These are phyloP conservation scores for Episyrphus balteatus DNA, from an alignment of 1,140 invertebrate species.

Conservation along the genomic window DNA sequence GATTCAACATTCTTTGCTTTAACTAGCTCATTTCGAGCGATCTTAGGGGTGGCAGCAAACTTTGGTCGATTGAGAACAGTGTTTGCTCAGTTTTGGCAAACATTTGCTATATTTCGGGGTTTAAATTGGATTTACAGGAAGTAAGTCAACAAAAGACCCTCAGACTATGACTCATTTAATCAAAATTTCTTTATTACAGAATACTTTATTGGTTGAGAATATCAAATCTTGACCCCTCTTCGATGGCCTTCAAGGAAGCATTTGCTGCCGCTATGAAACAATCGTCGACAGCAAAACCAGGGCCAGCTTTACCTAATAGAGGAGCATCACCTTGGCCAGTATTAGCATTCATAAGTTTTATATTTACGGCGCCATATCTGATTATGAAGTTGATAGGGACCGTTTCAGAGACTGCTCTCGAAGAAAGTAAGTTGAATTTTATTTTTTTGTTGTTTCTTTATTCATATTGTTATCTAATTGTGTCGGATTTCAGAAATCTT, in stretches of 20 bases:
- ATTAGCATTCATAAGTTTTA: conserved; percentile 71
- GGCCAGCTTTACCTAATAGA: conserved; percentile 14
- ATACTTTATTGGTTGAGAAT: conserved; percentile 27
- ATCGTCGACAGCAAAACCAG: conserved; percentile 16
- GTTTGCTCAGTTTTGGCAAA: conserved; percentile 73
- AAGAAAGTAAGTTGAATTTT: conserved; percentile 37
- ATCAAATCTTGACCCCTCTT: conserved; percentile 29
- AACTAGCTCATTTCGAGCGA: conserved; percentile 87
- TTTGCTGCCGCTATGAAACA: conserved; percentile 40
- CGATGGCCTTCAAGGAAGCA: conserved; percentile 47
- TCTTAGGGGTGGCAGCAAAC: conserved; percentile 90
- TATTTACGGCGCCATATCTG: conserved; percentile 82
- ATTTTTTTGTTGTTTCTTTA: too few relatives aligned
- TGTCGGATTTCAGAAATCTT: conserved; percentile 1
- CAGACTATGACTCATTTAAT: background rate
- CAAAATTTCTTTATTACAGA: conserved; percentile 8
- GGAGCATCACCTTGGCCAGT: conserved; percentile 53
- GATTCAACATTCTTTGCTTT: conserved; percentile 93
- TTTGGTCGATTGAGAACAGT: conserved; percentile 71
- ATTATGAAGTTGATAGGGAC: conserved; percentile 73
- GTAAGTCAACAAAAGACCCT: conserved; percentile 19
- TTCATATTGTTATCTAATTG: too few relatives aligned
- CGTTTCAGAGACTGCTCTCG: conserved; percentile 43
- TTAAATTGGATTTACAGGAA: conserved; percentile 71
- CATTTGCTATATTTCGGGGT: conserved; percentile 67